phyloP scores from a whole-genome alignment of 2,888 invertebrate species.

The Saturnia japonica region DNA sequence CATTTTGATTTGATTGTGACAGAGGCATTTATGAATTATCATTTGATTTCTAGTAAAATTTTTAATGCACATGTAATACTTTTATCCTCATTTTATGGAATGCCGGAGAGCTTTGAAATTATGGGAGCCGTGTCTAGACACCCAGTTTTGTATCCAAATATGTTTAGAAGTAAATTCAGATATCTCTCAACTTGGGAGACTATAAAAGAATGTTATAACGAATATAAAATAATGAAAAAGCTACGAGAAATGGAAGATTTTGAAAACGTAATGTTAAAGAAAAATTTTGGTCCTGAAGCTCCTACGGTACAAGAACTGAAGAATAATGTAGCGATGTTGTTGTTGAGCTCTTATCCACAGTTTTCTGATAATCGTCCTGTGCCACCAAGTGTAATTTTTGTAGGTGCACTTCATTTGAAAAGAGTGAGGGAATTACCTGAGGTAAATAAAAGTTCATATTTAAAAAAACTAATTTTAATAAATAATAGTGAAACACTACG shows the following conservation, averaged over 20 bases:
- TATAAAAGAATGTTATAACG: slow-evolving; percentile 32
- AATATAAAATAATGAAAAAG: slow-evolving; percentile 28
- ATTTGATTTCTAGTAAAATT: slow-evolving; percentile 37
- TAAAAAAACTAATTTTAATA: neutral
- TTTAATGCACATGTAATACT: slow-evolving; percentile 41
- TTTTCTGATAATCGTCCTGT: slow-evolving; percentile 55
- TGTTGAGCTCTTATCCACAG: slow-evolving; percentile 60
- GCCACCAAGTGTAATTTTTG: slow-evolving; percentile 54
- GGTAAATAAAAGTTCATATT: slow-evolving; percentile 34
- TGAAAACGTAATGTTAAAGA: slow-evolving; percentile 35
- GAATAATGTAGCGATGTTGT: slow-evolving; percentile 52
- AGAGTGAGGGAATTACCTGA: slow-evolving; percentile 50
- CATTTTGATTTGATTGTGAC: slow-evolving; percentile 45
- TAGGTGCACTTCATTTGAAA: slow-evolving; percentile 61
- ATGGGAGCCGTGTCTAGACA: slow-evolving; percentile 39
- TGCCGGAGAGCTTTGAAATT: slow-evolving; percentile 30
- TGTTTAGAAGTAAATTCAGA: slow-evolving; percentile 30
- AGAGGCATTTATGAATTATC: slow-evolving; percentile 36
- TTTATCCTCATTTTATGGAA: slow-evolving; percentile 37
- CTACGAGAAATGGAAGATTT: slow-evolving; percentile 23
- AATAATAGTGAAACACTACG: neutral
- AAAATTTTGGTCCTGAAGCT: slow-evolving; percentile 35
- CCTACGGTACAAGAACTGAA: slow-evolving; percentile 35
- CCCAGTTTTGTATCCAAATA: slow-evolving; percentile 33
- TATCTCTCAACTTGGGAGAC: slow-evolving; percentile 32